phyloP scores from a whole-genome alignment of 2,888 invertebrate genomes.

The Trissolcus japonicus region DNA sequence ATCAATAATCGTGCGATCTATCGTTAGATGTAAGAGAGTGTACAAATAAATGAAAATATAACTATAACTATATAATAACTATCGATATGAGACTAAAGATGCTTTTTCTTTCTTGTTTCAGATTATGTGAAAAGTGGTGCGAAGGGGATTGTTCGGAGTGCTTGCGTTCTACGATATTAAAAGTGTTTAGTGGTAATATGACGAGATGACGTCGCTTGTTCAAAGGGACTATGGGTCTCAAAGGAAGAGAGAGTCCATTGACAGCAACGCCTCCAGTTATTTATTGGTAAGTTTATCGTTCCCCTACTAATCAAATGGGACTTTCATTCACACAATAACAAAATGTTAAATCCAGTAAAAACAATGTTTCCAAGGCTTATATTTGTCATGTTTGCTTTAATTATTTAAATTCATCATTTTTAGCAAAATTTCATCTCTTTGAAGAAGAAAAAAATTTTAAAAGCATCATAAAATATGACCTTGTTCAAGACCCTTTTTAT shows the following conservation, averaged over 20 bases:
- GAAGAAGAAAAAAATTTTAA: no score
- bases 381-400: no score
- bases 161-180: slow-evolving; percentile 35
- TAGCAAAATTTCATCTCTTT: no score
- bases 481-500: neutral
- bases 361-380: no score
- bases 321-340: no score
- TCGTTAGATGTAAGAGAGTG: slow-evolving; percentile 1
- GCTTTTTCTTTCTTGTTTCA: slow-evolving; percentile 25
- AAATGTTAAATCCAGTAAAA: no score
- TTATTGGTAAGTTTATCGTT: slow-evolving; percentile 65
- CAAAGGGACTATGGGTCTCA: slow-evolving; percentile 69
- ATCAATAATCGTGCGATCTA: neutral
- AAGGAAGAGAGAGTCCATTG: slow-evolving; percentile 70
- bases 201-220: slow-evolving; percentile 70
- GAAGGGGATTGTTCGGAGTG: slow-evolving; percentile 24
- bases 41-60: neutral
- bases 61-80: no score
- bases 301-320: no score
- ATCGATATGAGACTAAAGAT: neutral
- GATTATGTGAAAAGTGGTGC: slow-evolving; percentile 9
- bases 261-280: slow-evolving; percentile 72
- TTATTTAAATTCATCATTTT: no score
- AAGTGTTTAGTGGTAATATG: slow-evolving; percentile 64
- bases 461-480: no score